Evolutionary conservation across 2,797 vertebrate species (phyloP).

Genomic region (Hephaestus fuliginosus): DNA sequence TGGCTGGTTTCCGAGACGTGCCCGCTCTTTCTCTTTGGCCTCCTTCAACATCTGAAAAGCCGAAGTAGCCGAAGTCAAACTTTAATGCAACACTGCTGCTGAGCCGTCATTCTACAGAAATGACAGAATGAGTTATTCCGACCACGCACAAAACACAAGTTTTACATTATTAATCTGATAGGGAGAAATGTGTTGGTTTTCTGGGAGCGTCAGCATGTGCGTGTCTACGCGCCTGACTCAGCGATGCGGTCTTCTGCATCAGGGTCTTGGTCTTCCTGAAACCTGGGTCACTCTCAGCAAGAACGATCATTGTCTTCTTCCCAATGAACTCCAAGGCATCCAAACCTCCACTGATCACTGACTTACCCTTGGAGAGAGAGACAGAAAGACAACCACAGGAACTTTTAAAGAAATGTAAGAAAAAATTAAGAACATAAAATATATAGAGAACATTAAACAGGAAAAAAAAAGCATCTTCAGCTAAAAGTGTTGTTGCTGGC

Average conservation of each 20-base stretch:
- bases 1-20: constrained; percentile 89
- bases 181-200: constrained; percentile 1
- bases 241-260: constrained; percentile 94
- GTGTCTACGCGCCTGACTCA: constrained; percentile 91
- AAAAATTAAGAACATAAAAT: not conserved
- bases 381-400: not conserved
- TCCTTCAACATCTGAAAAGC: constrained; percentile 92
- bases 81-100: not conserved
- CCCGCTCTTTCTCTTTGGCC: constrained; percentile 97
- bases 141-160: not conserved
- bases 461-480: too few species aligned
- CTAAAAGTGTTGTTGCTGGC: not conserved
- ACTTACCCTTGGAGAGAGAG: constrained; percentile 89
- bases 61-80: constrained; percentile 44
- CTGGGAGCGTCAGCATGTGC: not conserved
- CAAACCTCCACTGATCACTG: constrained; percentile 94
- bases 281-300: constrained; percentile 97
- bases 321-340: constrained; percentile 98
- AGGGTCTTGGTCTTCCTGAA: constrained; percentile 97
- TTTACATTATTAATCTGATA: constrained; percentile 23
- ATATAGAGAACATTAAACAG: not conserved
- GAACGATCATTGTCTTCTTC: constrained; percentile 98
- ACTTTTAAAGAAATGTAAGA: not conserved
- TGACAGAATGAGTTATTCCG: constrained; percentile 2
- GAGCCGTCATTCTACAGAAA: not conserved